phyloP scores from a whole-genome alignment of 2,113 vertebrate species.

The Cryptomyrus ogoouensis region DNA sequence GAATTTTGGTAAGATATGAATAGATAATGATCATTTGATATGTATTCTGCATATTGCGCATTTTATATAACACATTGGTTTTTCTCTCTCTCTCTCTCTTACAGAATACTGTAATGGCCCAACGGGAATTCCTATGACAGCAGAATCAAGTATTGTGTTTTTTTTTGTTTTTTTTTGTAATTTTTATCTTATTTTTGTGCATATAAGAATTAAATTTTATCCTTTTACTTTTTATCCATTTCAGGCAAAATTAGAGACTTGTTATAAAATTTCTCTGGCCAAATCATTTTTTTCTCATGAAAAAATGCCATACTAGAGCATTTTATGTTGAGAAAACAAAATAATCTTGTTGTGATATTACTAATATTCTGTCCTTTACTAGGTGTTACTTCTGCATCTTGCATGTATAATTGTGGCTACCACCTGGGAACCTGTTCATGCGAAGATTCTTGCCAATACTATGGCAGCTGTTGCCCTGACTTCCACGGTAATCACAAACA shows the following conservation, averaged over 20 bases:
- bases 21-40: neutral
- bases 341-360: neutral
- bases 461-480: constrained; percentile 42
- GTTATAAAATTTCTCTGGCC: neutral
- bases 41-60: neutral
- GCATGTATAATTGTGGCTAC: constrained; percentile 41
- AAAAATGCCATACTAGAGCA: neutral
- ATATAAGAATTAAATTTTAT: neutral
- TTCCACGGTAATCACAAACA: constrained; percentile 28
- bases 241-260: neutral
- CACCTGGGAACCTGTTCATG: constrained; percentile 51
- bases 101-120: neutral
- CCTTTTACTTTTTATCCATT: neutral
- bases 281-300: neutral
- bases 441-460: constrained; percentile 33
- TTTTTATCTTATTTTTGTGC: neutral
- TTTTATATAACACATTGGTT: neutral
- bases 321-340: neutral
- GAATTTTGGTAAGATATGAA: neutral
- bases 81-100: neutral
- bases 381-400: neutral
- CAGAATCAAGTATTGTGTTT: neutral
- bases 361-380: neutral
- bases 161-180: neutral
- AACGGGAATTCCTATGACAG: neutral